Conservation (phyloP, 2,888 invertebrate genomes). For the Troides aeacus region DNA sequence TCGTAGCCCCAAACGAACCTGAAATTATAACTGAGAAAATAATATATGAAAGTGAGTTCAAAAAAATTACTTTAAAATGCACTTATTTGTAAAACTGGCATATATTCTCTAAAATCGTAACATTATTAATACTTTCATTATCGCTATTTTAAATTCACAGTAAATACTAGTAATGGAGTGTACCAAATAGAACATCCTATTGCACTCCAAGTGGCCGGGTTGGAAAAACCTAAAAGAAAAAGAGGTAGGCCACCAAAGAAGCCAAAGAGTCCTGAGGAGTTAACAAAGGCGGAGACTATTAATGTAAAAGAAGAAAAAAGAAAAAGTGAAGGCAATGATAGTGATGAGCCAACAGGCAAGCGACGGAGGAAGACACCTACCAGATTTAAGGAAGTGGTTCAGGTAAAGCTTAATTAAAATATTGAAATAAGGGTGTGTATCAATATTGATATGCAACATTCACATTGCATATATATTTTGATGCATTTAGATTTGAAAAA, state of each 20-base stretch:
- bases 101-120: not conserved
- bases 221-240: conserved; percentile 84
- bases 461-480: too few species aligned
- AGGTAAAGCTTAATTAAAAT: conserved; percentile 55
- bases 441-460: too few species aligned
- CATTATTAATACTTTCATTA: not conserved
- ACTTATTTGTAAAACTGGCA: not conserved
- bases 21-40: conserved; percentile 58
- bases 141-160: conserved; percentile 52
- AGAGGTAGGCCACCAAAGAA: conserved; percentile 85
- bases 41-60: conserved; percentile 61
- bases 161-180: conserved; percentile 81
- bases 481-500: too few species aligned
- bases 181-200: conserved; percentile 84
- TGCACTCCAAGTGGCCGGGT: conserved; percentile 81
- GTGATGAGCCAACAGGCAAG: conserved; percentile 78
- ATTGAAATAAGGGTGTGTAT: too few species aligned
- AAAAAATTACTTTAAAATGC: not conserved
- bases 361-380: conserved; percentile 84
- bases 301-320: conserved; percentile 43
- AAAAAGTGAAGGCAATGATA: conserved; percentile 40
- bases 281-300: conserved; percentile 48
- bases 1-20: conserved; percentile 40
- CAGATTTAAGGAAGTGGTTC: conserved; percentile 80
- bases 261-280: conserved; percentile 59